Conservation (phyloP, 2,797 vertebrate genomes). For the Pogoniulus pusillus region DNA sequence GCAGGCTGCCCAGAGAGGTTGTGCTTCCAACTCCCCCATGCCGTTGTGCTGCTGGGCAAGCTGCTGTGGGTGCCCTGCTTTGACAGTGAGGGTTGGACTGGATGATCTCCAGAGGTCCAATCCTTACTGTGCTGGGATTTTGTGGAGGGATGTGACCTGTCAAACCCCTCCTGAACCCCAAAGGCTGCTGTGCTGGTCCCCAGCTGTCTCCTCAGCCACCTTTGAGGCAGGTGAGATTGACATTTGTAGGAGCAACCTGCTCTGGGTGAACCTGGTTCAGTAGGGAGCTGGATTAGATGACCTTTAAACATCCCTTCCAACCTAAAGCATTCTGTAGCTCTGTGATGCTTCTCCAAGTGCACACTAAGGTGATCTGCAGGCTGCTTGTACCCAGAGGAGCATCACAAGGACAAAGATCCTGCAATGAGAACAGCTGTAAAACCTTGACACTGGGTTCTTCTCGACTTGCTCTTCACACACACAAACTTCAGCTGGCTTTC, state of each 20-base stretch:
- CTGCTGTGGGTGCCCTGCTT: no score
- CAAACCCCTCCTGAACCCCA: background rate
- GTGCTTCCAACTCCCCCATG: no score
- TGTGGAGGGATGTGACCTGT: background rate
- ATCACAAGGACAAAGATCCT: background rate
- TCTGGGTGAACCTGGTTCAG: no score
- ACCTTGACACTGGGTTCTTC: background rate
- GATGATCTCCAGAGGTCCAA: no score
- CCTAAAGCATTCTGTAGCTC: no score
- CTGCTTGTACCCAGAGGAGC: background rate
- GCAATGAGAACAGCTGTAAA: background rate
- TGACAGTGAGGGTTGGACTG: no score
- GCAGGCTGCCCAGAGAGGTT: no score
- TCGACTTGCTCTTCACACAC: background rate
- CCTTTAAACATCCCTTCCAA: no score
- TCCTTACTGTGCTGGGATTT: no score
- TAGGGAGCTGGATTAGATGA: no score
- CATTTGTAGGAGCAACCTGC: background rate
- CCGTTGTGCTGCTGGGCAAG: no score
- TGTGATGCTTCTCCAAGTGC: background rate
- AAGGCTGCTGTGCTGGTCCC: accelerated
- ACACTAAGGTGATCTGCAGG: background rate
- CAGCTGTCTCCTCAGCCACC: background rate
- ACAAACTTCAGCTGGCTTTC: background rate
- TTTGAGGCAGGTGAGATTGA: no score